Conservation (phyloP, 2,113 vertebrate species). For the Chloroceryle aenea region DNA sequence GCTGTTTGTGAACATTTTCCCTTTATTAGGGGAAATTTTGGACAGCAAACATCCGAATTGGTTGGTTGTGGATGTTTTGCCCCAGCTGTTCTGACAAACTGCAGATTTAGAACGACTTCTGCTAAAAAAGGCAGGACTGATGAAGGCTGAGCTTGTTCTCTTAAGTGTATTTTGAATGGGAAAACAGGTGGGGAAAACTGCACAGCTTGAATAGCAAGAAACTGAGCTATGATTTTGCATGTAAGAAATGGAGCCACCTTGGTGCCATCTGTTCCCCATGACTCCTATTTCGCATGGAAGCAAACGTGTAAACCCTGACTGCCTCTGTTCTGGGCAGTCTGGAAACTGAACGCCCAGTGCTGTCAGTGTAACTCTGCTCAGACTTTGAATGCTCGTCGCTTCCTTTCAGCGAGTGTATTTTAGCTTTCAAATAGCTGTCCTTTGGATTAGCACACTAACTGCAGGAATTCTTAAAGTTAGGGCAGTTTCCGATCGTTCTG, state of each 20-base stretch:
- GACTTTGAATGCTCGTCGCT: background rate
- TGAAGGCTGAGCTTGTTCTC: background rate
- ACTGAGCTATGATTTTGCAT: background rate
- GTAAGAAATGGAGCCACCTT: background rate
- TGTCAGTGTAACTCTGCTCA: background rate
- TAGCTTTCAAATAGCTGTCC: background rate
- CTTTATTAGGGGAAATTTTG: background rate
- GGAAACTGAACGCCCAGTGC: background rate
- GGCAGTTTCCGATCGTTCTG: background rate
- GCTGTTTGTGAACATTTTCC: slow-evolving; percentile 6
- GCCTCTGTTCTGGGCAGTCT: background rate
- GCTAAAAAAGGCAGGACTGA: background rate
- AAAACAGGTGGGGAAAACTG: background rate
- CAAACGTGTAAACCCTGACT: background rate
- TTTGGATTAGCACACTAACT: background rate
- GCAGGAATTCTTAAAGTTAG: background rate
- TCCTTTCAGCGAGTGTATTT: background rate
- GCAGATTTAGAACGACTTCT: background rate
- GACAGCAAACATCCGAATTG: background rate
- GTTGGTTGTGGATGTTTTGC: background rate
- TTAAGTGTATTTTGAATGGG: background rate
- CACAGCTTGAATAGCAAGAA: background rate
- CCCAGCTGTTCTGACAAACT: background rate
- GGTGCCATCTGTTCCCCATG: background rate
- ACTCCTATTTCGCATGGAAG: background rate